Percentiles rank a stretch among this genome's conserved stretches.
Conservation (phyloP, 2,113 vertebrate species). For the Laticauda colubrina region DNA sequence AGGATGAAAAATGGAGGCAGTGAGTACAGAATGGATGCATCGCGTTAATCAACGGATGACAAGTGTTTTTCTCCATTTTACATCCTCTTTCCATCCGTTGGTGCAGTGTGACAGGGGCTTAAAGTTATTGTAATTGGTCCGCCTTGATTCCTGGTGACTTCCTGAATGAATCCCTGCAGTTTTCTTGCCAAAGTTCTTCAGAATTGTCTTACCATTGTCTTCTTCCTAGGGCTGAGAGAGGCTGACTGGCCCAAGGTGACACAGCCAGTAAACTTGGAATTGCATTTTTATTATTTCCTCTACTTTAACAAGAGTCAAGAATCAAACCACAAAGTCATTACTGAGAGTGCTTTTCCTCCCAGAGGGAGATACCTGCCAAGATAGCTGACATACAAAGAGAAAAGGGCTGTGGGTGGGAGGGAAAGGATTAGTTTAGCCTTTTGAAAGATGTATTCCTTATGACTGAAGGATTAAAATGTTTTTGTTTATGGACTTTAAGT, state of each 20-base stretch:
- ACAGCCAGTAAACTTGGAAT: conserved; percentile 43
- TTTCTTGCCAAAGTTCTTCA: neutral
- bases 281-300: conserved; percentile 30
- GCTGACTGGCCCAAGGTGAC: neutral
- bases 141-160: neutral
- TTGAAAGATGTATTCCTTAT: conserved; percentile 70
- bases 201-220: neutral
- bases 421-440: conserved; percentile 63
- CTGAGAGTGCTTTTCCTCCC: conserved; percentile 66
- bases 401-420: neutral
- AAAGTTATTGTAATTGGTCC: neutral
- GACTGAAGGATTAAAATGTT: conserved; percentile 52
- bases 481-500: conserved; percentile 54
- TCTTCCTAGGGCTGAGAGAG: neutral
- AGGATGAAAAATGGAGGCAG: no score
- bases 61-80: no score
- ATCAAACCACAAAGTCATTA: conserved; percentile 66
- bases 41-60: no score
- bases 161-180: neutral
- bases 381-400: conserved; percentile 63
- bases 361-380: conserved; percentile 63
- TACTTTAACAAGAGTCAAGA: conserved; percentile 59
- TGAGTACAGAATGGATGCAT: no score
- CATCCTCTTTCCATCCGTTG: no score
- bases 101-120: no score